Evolutionary conservation across 2,113 vertebrate genomes (phyloP).

Genomic region (Engystomops pustulosus): DNA sequence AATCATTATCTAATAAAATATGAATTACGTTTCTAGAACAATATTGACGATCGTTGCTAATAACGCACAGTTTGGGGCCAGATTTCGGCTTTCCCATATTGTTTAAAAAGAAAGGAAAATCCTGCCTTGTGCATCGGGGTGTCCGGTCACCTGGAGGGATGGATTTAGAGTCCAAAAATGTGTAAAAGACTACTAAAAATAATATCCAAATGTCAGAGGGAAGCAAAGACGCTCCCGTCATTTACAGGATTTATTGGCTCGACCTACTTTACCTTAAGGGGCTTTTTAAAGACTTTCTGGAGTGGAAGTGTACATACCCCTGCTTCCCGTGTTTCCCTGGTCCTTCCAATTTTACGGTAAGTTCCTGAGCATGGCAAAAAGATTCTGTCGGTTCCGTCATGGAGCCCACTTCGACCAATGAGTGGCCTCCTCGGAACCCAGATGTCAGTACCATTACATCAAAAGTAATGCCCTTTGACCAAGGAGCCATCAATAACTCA

Average conservation of each 20-base stretch:
- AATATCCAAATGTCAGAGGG: background rate
- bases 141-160: background rate
- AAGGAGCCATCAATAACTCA: no score
- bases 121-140: background rate
- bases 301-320: no score
- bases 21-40: conserved; percentile 66
- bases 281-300: no score
- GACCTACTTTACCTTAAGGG: no score
- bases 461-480: no score
- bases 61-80: conserved; percentile 65
- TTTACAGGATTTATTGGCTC: background rate
- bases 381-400: no score
- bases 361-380: no score
- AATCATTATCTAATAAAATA: conserved; percentile 70
- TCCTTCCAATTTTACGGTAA: no score
- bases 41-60: conserved; percentile 62
- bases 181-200: background rate
- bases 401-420: no score
- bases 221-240: background rate
- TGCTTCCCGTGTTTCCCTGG: no score
- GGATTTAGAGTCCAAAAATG: background rate
- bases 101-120: conserved; percentile 61
- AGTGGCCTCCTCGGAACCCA: no score
- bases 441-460: no score
- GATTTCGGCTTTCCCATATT: conserved; percentile 64